A percentile compares a stretch with the other conserved stretches of the same genome.
These are phyloP conservation scores for Liopterus haemorrhoidalis DNA, from an alignment of 2,888 invertebrate species.

Conservation along the genomic window DNA sequence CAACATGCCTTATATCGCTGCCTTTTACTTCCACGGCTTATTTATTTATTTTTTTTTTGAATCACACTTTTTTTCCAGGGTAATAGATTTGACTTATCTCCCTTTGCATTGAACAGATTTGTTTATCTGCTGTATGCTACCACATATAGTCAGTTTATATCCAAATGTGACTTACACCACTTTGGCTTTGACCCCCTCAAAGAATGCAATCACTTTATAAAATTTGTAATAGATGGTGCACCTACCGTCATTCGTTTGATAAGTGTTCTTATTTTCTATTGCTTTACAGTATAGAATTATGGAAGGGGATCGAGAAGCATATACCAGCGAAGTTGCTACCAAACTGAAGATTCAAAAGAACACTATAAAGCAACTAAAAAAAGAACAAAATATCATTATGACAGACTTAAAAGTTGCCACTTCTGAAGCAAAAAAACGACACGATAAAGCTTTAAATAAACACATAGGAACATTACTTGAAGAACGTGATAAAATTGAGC, in stretches of 20 bases:
- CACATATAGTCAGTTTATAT: no score
- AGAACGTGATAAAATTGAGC: conserved; percentile 50
- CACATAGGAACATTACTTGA: conserved; percentile 52
- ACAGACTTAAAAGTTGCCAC: conserved; percentile 56
- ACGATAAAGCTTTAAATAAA: conserved; percentile 50
- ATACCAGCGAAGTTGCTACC: conserved; percentile 63
- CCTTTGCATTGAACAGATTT: no score
- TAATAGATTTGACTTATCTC: no score
- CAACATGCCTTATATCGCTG: no score
- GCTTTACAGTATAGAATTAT: conserved; percentile 63
- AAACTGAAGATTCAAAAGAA: conserved; percentile 59
- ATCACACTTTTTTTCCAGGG: no score
- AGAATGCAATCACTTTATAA: conserved; percentile 7
- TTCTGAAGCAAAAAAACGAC: conserved; percentile 52
- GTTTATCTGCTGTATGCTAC: no score
- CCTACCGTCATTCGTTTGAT: not conserved
- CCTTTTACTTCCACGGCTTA: no score
- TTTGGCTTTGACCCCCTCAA: not conserved
- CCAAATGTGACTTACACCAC: no score
- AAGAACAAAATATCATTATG: conserved; percentile 58
- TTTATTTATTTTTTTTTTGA: no score
- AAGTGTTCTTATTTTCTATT: no score
- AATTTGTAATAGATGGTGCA: no score
- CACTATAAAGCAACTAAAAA: conserved; percentile 55
- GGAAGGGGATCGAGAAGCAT: conserved; percentile 70